Conservation (phyloP, 1,140 invertebrate species). For the Trinorchestia longiramus region DNA sequence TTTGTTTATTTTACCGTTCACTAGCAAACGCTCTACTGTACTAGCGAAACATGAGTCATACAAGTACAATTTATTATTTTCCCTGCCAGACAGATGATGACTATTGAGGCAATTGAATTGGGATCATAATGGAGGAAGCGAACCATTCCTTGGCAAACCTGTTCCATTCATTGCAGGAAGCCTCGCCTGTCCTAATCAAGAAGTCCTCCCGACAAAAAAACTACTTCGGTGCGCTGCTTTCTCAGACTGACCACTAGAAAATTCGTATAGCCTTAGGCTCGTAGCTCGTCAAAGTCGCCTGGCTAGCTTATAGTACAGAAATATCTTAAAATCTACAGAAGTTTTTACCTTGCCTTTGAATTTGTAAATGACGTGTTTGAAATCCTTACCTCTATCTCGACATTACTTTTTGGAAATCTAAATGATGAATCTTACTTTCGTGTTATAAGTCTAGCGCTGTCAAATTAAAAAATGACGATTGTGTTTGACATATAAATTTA, state of each 20-base stretch:
- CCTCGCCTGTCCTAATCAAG: background rate
- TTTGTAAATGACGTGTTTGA: background rate
- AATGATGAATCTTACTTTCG: background rate
- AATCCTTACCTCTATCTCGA: background rate
- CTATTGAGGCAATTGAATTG: background rate
- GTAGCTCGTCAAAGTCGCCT: background rate
- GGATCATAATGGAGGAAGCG: background rate
- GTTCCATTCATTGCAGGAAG: constrained; percentile 53
- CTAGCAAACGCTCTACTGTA: too few species aligned
- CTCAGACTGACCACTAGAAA: constrained; percentile 26
- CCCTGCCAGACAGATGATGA: background rate
- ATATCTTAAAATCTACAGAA: background rate
- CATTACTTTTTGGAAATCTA: background rate
- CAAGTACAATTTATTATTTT: background rate
- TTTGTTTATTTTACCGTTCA: too few species aligned
- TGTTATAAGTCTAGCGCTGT: background rate
- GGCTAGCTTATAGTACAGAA: background rate
- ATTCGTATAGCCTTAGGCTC: background rate
- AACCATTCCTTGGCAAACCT: background rate
- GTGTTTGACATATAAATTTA: background rate
- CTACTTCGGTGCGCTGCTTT: background rate
- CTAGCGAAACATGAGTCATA: too few species aligned
- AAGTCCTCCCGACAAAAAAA: constrained; percentile 9
- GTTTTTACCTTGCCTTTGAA: background rate
- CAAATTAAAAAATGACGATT: background rate